Evolutionary conservation across 1,140 invertebrate species (phyloP), one percentile per base, ranked within the genome.

Genomic region (Paramacrobiotus metropolitanus): DNA sequence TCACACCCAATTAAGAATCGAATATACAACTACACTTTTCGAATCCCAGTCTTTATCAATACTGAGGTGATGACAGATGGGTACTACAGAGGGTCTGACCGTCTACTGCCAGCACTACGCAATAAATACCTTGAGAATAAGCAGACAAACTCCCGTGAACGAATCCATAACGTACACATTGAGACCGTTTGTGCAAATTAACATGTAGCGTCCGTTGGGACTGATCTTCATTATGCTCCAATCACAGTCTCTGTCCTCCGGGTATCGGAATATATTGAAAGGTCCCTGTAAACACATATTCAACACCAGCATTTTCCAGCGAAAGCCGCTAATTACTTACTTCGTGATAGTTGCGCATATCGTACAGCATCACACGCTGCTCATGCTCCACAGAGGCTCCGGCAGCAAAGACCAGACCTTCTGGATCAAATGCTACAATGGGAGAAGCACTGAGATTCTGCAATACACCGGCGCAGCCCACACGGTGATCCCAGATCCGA

Each of bases 401-500:
- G 45, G 91, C 93, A 34, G 92, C 92, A 79, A 99, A 98, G 66
- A 98, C 96, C 0, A 98, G 74, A 20, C 94, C 94, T 74, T 98
- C 94, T 0, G 94, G 94, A 78, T 99, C 94, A 76, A 94, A 97
- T 1, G 48, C 24, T 4, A 55, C 4, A 20, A 15, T 55, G 15
- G 48, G 48, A 4, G 48, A 9, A 15, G 48, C 24, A 28, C 28
- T 24, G 4, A 55, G 48, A 55, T 55, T 55, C 0, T 15, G 15
- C 48, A 55, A 24, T 24, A 28, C 28, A 9, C 48, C 48, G 24
- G 48, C 28, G 24, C 48, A 55, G 15, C 48, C 48, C 4, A 24
- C 48, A 55, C 48, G 48, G 28, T 55, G 73, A 76, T 99, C 93
- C 94, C 94, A 99, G n/a, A 99, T 73, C 64, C 94, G 78, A 34